Base-by-base conservation (phyloP, 2,113 vertebrate genomes). In the Tangachromis dhanisi region DNA sequence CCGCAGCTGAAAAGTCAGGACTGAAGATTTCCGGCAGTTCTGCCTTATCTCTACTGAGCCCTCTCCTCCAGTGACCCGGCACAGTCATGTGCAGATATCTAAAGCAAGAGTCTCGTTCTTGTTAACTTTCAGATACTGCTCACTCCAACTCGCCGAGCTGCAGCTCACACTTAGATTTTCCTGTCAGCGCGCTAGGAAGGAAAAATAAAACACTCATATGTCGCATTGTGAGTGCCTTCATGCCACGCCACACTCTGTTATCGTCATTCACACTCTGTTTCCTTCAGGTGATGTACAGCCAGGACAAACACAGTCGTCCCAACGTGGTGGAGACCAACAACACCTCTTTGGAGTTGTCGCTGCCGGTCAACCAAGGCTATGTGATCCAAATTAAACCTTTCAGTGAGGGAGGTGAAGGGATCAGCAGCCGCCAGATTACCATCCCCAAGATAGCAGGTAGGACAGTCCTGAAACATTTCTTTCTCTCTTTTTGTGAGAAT, bases 391-490 rank as follows among this genome's bases (percentile, higher is more conserved):
- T 99, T 83, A 97, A 97, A 93, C 97, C 98, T 5, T 96, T 99
- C 95, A 99, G 98, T 0, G 98, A 99, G 57, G 98, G 98, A 12
- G 98, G 98, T 1, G 98, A 99, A 1, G 98, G 98, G 83, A 97
- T 96, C 94, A 98, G 98, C 97, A 99, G 98, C 31, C 95, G 97
- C 66, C 98, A 98, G 73, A 99, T 99, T 93, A 98, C 97, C 84
- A 99, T 99, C 81, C 98, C 98, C 93, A 98, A 97, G 86, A 94
- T 93, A 89, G 90, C 95, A 96, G 96, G 96, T 97, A 49, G 83
- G 92, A 49, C 14, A 53, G 21, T 1, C 19, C 38, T 40, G 49
- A 53, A 42, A 76, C 66, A 35, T 55, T 9, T 68, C n/a, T 4
- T 68, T 68, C 40, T 54, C 26, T 80, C 8, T 29, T 26, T 61